Conservation (phyloP, 2,888 invertebrate genomes). For the Lagria hirta region DNA sequence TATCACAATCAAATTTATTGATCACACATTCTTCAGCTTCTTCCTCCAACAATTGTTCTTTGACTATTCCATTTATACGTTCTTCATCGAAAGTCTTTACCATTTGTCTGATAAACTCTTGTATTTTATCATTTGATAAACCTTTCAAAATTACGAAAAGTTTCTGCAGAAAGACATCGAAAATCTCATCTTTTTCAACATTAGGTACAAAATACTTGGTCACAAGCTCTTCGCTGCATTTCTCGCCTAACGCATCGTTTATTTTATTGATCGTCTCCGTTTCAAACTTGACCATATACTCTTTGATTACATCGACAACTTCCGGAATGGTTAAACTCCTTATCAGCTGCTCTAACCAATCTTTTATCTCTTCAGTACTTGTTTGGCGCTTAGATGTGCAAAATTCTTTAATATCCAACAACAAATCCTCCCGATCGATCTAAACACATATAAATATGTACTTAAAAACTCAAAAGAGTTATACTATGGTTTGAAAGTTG, state of each 20-base stretch:
- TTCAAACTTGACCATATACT: not conserved
- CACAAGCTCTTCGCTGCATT: not conserved
- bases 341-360: conserved; percentile 3
- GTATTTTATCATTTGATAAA: conserved; percentile 2
- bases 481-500: too few relatives aligned
- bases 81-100: not conserved
- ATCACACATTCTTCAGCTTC: conserved; percentile 15
- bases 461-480: too few relatives aligned
- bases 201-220: not conserved
- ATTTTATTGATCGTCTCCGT: not conserved
- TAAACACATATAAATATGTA: too few relatives aligned
- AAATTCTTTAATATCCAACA: conserved; percentile 2
- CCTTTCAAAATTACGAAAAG: not conserved
- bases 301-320: conserved; percentile 3
- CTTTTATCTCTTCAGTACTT: too few relatives aligned
- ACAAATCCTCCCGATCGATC: conserved; percentile 2
- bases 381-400: conserved; percentile 4
- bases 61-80: not conserved
- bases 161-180: conserved; percentile 3
- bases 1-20: conserved; percentile 12
- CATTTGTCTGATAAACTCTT: conserved; percentile 5
- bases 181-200: not conserved
- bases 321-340: conserved; percentile 1
- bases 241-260: not conserved
- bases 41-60: not conserved